These are phyloP conservation scores for Carassius gibelio DNA, from an alignment of 2,113 vertebrate genomes.

Conservation along the genomic window DNA sequence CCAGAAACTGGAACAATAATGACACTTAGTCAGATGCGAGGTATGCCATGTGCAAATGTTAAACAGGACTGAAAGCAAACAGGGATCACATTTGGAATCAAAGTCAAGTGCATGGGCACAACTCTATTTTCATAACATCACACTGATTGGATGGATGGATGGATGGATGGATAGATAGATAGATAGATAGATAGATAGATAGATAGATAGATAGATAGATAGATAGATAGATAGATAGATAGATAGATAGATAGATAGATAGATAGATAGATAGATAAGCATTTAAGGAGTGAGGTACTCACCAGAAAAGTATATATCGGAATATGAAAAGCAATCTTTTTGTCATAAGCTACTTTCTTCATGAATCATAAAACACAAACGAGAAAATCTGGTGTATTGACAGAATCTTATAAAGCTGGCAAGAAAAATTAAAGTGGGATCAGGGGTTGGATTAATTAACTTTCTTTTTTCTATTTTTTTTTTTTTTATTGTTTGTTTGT, in stretches of 20 bases:
- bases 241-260: no score
- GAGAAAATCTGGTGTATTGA: background rate
- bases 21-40: slow-evolving; percentile 31
- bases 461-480: background rate
- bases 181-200: background rate
- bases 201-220: no score
- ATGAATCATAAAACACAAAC: background rate
- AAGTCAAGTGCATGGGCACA: background rate
- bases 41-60: background rate
- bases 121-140: background rate
- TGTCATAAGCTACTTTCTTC: background rate
- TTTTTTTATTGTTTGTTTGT: background rate
- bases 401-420: background rate
- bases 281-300: background rate
- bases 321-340: background rate
- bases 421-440: background rate
- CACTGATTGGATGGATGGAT: background rate
- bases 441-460: background rate
- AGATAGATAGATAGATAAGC: background rate
- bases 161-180: no score
- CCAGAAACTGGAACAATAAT: background rate
- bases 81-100: background rate
- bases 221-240: no score
- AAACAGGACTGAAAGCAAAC: background rate
- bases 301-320: background rate